Conservation (phyloP, 2,888 invertebrate species). For the Plusia festucae region DNA sequence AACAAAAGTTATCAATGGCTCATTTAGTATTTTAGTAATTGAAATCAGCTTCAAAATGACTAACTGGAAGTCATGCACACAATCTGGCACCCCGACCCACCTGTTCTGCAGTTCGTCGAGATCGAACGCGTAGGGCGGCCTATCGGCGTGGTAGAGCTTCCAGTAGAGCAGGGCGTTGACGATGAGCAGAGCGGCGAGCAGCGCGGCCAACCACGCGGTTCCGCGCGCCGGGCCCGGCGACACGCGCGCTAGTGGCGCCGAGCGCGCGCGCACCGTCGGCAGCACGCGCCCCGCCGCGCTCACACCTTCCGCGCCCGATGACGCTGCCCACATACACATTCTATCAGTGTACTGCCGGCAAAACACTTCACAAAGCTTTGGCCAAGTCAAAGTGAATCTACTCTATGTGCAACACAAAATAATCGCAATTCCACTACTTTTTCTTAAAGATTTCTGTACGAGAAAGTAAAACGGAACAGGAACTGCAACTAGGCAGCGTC, state of each 20-base stretch:
- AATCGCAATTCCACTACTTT: no score
- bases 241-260: slow-evolving; percentile 52
- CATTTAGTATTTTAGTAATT: no score
- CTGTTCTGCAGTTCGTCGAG: slow-evolving; percentile 69
- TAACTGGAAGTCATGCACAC: not conserved
- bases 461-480: no score
- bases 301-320: slow-evolving; percentile 36
- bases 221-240: slow-evolving; percentile 37
- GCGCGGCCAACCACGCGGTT: slow-evolving; percentile 85
- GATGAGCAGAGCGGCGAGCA: slow-evolving; percentile 89
- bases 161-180: slow-evolving; percentile 94
- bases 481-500: no score
- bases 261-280: slow-evolving; percentile 23
- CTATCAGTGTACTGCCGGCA: no score
- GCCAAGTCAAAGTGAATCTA: no score
- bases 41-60: not conserved
- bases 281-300: slow-evolving; percentile 35
- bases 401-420: no score
- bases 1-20: no score
- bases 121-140: slow-evolving; percentile 61
- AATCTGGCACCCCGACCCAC: slow-evolving; percentile 46
- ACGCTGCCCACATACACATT: not conserved
- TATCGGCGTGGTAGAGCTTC: slow-evolving; percentile 93
- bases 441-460: no score
- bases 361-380: no score